Evolutionary conservation across 2,888 invertebrate species (phyloP).

Genomic region (Teleogryllus oceanicus): DNA sequence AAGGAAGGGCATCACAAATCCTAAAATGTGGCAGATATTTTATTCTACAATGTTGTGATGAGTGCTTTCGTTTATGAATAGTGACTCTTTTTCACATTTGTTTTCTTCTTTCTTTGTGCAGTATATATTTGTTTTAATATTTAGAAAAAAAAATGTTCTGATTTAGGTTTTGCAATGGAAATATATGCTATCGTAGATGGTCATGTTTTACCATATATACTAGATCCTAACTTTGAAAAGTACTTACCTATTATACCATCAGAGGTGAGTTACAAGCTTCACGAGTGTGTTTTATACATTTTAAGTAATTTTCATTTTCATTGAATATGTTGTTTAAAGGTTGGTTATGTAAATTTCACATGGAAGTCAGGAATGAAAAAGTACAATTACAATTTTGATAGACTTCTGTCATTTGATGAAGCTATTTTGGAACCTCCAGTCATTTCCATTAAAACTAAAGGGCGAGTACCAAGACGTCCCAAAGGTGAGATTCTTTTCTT

Average conservation of each 20-base stretch:
- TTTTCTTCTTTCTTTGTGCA: slow-evolving; percentile 4
- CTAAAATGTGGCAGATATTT: too few relatives aligned
- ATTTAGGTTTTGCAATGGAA: slow-evolving; percentile 75
- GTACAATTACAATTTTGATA: slow-evolving; percentile 83
- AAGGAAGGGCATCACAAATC: too few relatives aligned
- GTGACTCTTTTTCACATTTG: background rate
- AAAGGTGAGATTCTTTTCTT: slow-evolving; percentile 59
- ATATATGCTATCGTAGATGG: slow-evolving; percentile 88
- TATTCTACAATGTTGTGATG: too few relatives aligned
- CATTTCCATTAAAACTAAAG: slow-evolving; percentile 80
- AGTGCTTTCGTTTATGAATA: too few relatives aligned
- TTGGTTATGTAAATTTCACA: slow-evolving; percentile 81
- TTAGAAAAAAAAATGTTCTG: slow-evolving; percentile 29
- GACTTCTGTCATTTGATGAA: slow-evolving; percentile 78
- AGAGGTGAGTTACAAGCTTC: slow-evolving; percentile 59
- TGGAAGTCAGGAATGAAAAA: slow-evolving; percentile 81
- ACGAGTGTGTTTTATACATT: background rate
- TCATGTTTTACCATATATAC: slow-evolving; percentile 76
- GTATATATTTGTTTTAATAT: slow-evolving; percentile 2
- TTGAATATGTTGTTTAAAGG: slow-evolving; percentile 40
- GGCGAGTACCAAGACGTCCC: slow-evolving; percentile 78
- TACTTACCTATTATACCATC: slow-evolving; percentile 88
- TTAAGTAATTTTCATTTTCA: background rate
- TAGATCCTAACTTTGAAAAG: slow-evolving; percentile 86
- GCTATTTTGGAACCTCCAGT: slow-evolving; percentile 81